phyloP scores from a whole-genome alignment of 2,113 vertebrate genomes.

The Egretta garzetta region DNA sequence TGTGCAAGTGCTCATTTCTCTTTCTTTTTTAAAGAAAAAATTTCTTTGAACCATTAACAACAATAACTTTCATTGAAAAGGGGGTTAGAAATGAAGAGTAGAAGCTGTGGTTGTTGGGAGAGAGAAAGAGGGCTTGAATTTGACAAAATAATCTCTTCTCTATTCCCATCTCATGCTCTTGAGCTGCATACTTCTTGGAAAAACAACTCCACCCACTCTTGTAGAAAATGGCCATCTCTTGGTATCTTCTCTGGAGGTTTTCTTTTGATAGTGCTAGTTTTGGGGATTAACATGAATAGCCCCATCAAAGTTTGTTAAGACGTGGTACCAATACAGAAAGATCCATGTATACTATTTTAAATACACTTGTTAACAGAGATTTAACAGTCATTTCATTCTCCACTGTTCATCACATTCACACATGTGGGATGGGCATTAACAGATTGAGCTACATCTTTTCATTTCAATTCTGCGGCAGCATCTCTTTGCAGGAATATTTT shows the following conservation, averaged over 20 bases:
- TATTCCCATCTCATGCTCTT: background rate
- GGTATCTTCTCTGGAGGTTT: background rate
- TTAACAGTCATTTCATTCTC: conserved; percentile 56
- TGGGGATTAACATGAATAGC: background rate
- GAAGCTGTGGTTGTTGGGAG: background rate
- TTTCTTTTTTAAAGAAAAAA: background rate
- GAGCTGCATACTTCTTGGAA: background rate
- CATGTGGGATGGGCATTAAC: conserved; percentile 63
- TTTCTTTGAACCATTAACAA: background rate
- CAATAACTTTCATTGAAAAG: background rate
- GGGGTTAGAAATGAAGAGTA: background rate
- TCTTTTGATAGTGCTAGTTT: conserved; percentile 27
- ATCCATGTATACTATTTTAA: background rate
- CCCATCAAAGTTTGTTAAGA: background rate
- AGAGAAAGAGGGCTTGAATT: background rate
- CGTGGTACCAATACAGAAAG: background rate
- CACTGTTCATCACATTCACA: conserved; percentile 47
- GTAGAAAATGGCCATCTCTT: background rate
- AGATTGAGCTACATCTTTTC: conserved; percentile 75
- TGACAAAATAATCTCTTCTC: background rate
- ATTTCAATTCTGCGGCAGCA: conserved; percentile 71
- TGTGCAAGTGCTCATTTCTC: background rate
- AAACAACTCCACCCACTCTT: background rate
- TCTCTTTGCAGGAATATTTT: conserved; percentile 74
- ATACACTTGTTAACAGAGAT: conserved; percentile 31